Evolutionary conservation across 2,113 vertebrate species (phyloP).

Genomic region (Oplegnathus fasciatus): DNA sequence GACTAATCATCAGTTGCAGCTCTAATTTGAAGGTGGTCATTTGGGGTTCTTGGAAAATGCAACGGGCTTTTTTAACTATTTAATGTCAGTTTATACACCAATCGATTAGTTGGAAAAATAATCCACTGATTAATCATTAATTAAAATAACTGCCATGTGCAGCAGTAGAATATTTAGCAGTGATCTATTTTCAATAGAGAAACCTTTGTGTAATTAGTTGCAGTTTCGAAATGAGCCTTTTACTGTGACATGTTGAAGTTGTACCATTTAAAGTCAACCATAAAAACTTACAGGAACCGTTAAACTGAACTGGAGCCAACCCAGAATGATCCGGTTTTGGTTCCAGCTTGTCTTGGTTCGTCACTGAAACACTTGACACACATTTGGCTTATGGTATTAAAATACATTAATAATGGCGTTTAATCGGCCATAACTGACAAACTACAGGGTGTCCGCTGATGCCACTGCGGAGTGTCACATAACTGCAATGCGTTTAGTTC

Average conservation of each 20-base stretch:
- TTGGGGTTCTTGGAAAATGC: background rate
- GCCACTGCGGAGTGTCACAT: conserved; percentile 34
- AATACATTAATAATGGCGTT: background rate
- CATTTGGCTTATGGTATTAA: background rate
- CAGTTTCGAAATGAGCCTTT: background rate
- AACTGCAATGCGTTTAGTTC: conserved; percentile 58
- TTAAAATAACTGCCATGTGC: background rate
- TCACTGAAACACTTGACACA: background rate
- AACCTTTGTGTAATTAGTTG: background rate
- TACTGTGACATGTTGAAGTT: background rate
- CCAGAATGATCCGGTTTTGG: background rate
- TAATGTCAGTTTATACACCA: background rate
- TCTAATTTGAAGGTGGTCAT: background rate
- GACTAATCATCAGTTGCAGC: too few relatives aligned
- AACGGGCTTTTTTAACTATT: background rate
- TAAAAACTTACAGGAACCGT: background rate
- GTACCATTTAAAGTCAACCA: background rate
- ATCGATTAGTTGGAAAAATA: background rate
- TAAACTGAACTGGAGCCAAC: background rate
- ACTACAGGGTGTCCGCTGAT: background rate
- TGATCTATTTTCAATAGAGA: background rate
- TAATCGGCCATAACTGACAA: background rate
- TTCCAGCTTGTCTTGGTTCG: background rate
- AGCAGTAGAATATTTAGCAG: background rate
- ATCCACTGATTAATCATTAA: background rate